A percentile compares a stretch with the other conserved stretches of the same genome.
Evolutionary conservation across 92 coral and sea anemone species (phyloP).

Genomic region (Heliopora coerulea): DNA sequence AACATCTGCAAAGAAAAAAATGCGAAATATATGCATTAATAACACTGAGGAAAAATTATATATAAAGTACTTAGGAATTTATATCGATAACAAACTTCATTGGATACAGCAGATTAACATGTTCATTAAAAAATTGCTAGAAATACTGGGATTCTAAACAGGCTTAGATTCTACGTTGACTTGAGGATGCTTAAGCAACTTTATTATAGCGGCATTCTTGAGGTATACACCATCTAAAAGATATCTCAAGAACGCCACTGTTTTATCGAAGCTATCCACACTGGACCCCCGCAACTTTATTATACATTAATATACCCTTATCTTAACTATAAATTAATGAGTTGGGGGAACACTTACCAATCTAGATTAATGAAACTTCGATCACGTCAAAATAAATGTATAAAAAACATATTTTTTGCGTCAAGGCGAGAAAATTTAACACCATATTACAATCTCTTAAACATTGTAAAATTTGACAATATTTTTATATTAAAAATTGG

Average conservation of each 20-base stretch:
- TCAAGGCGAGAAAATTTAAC: conserved; percentile 42
- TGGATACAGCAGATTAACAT: conserved; percentile 46
- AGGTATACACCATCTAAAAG: too few species aligned
- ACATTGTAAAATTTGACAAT: conserved; percentile 50
- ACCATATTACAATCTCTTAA: conserved; percentile 45
- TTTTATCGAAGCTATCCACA: too few species aligned
- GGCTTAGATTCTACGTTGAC: not conserved
- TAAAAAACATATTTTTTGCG: conserved; percentile 56
- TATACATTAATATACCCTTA: conserved; percentile 11
- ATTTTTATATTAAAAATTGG: conserved; percentile 46
- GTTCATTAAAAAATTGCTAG: conserved; percentile 31
- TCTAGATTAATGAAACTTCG: conserved; percentile 24
- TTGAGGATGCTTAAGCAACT: conserved; percentile 45
- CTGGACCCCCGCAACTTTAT: conserved; percentile 39
- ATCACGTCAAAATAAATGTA: conserved; percentile 57
- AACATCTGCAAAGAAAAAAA: conserved; percentile 28
- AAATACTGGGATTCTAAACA: not conserved
- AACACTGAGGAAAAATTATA: conserved; percentile 9
- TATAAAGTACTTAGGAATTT: conserved; percentile 51
- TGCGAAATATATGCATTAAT: not conserved
- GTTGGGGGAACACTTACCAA: conserved; percentile 52
- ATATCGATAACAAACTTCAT: conserved; percentile 31
- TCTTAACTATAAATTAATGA: conserved; percentile 32
- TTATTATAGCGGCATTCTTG: conserved; percentile 38
- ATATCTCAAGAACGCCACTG: too few species aligned